Evolutionary conservation across 1,140 invertebrate species (phyloP), one percentile per base, ranked within the genome.

Genomic region (Telenomus remus): DNA sequence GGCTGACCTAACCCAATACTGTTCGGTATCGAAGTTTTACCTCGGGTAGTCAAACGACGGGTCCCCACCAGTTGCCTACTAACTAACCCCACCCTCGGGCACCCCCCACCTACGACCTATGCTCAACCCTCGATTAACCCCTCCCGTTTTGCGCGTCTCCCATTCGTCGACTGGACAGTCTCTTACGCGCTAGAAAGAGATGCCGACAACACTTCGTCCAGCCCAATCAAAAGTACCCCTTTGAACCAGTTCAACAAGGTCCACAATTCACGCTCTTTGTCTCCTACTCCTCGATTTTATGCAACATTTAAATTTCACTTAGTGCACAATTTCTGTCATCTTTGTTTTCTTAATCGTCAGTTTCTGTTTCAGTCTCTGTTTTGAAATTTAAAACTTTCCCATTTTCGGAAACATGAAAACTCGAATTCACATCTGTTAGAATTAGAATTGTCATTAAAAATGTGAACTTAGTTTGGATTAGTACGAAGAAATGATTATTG

Each of bases 1-100:
- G 84, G 85, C 84, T 86, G 85, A 86, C 85, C 85, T 86, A 85
- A 86, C 85, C 84, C 84, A 86, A 86, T 83, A 86, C 85, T 86
- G 84, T 59, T 65, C 54, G 49, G 56, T 59, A 69, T 53, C 51
- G 35, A 68, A 59, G 75, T 65, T 78, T n/a, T 55, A 37, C 78
- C 3, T 14, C 33, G 50, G 69, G 71, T 85, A 83, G 80, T 82
- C 80, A 83, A 85, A 82, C 76, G 19, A 33, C 4, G 9, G 7
- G n/a, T 44, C 42, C 42, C 60, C 50, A 46, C 60, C 59, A 48
- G 35, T 37, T 33, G 43, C 5, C 46, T 10, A 0, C 13, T 37
- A 15, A 27, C 15, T 80, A 79, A 78, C 80, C 69, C 75, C 37
- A 54, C 16, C 49, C 14, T 11, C 8, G n/a, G 33, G 39, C 76